Conservation (phyloP, 2,888 invertebrate genomes). For the Cartodere bifasciata region DNA sequence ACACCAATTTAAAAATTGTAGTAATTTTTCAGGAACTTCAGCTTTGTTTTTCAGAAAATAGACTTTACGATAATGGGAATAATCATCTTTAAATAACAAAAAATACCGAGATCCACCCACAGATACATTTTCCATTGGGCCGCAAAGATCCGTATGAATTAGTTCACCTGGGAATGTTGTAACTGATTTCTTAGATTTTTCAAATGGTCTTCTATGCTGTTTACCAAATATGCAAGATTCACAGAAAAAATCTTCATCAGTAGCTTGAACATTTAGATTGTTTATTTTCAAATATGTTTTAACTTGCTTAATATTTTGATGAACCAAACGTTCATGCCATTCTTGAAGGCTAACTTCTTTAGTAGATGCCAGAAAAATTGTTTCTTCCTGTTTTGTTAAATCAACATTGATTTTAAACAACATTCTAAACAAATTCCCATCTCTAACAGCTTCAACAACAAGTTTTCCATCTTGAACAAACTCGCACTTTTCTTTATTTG, state of each 20-base stretch:
- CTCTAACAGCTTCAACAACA: no score
- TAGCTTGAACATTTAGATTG: conserved; percentile 8
- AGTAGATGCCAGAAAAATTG: no score
- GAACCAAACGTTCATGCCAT: conserved; percentile 18
- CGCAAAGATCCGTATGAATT: conserved; percentile 13
- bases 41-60: conserved; percentile 18
- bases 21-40: conserved; percentile 13
- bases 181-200: conserved; percentile 1
- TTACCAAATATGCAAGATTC: conserved; percentile 5
- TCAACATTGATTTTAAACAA: no score
- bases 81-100: conserved; percentile 18
- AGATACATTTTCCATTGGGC: conserved; percentile 11
- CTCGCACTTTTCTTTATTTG: no score
- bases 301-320: conserved; percentile 19
- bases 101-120: conserved; percentile 12
- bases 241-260: neutral
- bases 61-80: conserved; percentile 11
- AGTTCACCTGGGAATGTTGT: conserved; percentile 3
- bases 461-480: no score
- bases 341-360: no score
- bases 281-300: conserved; percentile 5
- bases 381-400: no score
- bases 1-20: conserved; percentile 15
- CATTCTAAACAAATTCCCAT: no score
- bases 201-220: conserved; percentile 2